Conservation (phyloP, 2,797 vertebrate species). For the Tolypeutes matacus region DNA sequence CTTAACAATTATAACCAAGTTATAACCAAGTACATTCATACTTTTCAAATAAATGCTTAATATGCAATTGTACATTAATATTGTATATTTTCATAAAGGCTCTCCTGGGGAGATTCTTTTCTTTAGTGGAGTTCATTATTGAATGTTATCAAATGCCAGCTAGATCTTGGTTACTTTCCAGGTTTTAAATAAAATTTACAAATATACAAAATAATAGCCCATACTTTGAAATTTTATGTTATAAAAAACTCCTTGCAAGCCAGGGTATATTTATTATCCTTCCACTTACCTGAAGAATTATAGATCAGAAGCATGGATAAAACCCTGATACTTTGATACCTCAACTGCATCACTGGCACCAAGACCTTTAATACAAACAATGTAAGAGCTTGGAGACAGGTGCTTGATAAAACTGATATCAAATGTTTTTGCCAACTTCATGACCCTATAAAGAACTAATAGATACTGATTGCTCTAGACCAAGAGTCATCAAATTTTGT, state of each 20-base stretch:
- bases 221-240: background rate
- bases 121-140: background rate
- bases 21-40: constrained; percentile 44
- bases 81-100: constrained; percentile 37
- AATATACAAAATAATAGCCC: background rate
- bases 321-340: background rate
- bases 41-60: constrained; percentile 42
- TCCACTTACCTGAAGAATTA: background rate
- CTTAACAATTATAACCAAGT: background rate
- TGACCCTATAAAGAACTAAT: background rate
- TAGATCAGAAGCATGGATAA: background rate
- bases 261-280: background rate
- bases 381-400: background rate
- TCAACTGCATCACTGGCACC: background rate
- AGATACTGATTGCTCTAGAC: background rate
- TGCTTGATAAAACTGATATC: background rate
- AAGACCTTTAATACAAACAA: background rate
- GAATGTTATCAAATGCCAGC: constrained; percentile 59
- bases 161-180: constrained; percentile 44
- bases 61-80: constrained; percentile 33
- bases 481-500: background rate
- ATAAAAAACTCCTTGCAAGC: background rate
- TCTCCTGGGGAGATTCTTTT: background rate
- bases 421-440: background rate
- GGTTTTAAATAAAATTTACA: constrained; percentile 48